Base-by-base conservation (phyloP, 2,113 vertebrate species). In the Sorex araneus region DNA sequence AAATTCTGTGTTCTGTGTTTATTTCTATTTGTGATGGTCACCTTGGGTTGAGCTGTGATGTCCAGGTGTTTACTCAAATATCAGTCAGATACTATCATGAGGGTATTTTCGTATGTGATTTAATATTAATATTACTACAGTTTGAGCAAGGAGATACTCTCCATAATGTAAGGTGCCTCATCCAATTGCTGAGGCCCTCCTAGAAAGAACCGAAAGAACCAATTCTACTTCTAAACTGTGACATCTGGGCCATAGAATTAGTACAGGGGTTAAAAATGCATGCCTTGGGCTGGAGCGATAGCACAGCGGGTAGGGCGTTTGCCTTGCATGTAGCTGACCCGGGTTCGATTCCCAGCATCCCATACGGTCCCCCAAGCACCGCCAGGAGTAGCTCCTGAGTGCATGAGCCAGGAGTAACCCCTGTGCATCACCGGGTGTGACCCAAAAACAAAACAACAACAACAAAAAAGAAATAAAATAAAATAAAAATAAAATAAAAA, bases 101-200 rank as follows among this genome's bases (percentile, higher is more conserved):
- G 79, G 36, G 11, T 71, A 15, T 63, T 45, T 69, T 89, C 63
- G 50, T 2, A 86, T 64, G 45, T 40, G 57, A 86, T 76, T 75
- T 81, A 73, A 71, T 32, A 87, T 80, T 89, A 73, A 74, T 85
- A 54, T 91, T 27, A 74, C 54, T 11, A 64, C 50, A 81, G 4
- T 90, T 64, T 34, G 23, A 71, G 34, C 70, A 80, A 77, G 50
- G 67, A 81, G 34, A 71, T 82, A 43, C 15, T 12, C 28, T 36
- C 43, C 23, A 28, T 77, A 82, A 69, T 11, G 7, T 40, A 27
- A 13, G 3, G 21, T 25, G 1, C 47, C 71, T 54, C 54, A 63
- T 69, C 64, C 34, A 83, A 57, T 76, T 73, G 75, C 3, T 57
- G 34, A 73, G 36, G 7, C 47, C 25, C 19, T 3, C 1, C 8